A percentile compares a stretch with the other conserved stretches of the same genome.
phyloP scores from a whole-genome alignment of 1,140 invertebrate species.

The Drosophila parabipectinata region DNA sequence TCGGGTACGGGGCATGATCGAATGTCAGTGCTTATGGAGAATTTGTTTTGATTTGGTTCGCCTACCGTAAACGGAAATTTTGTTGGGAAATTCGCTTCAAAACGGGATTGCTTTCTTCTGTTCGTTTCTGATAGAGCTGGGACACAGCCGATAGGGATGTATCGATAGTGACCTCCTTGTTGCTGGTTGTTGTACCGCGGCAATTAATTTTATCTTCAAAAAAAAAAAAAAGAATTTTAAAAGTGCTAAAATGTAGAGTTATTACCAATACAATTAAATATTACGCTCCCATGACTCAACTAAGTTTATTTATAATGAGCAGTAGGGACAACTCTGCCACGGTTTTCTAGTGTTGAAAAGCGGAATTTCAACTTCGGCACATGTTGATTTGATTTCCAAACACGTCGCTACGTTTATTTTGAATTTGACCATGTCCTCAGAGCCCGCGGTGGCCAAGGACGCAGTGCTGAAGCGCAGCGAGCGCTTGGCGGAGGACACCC shows the following conservation, averaged over 20 bases:
- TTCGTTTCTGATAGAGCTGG: slow-evolving; percentile 27
- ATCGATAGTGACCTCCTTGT: slow-evolving; percentile 7
- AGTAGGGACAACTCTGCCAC: not conserved
- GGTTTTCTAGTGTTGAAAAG: slow-evolving; percentile 5
- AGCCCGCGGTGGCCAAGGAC: slow-evolving; percentile 86
- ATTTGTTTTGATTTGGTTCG: slow-evolving; percentile 18
- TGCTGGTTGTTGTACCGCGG: not conserved
- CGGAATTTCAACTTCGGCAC: slow-evolving; percentile 18
- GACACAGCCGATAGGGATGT: slow-evolving; percentile 19
- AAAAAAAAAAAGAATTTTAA: not conserved
- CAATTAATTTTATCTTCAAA: not conserved
- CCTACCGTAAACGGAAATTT: slow-evolving; percentile 41
- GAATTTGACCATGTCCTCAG: slow-evolving; percentile 66
- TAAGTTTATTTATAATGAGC: not conserved
- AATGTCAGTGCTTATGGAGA: slow-evolving; percentile 13
- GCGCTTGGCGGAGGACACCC: slow-evolving; percentile 87
- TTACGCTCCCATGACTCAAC: not conserved
- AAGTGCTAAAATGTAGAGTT: too few relatives aligned
- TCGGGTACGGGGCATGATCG: slow-evolving; percentile 7
- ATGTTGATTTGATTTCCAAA: slow-evolving; percentile 34
- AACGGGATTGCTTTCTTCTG: slow-evolving; percentile 33
- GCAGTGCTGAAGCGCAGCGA: slow-evolving; percentile 88
- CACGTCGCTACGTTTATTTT: slow-evolving; percentile 33
- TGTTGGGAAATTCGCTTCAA: slow-evolving; percentile 30
- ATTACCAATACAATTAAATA: not conserved